Conservation (phyloP, 53 echinoderm and acorn worm species). For the Zoroaster sp. region DNA sequence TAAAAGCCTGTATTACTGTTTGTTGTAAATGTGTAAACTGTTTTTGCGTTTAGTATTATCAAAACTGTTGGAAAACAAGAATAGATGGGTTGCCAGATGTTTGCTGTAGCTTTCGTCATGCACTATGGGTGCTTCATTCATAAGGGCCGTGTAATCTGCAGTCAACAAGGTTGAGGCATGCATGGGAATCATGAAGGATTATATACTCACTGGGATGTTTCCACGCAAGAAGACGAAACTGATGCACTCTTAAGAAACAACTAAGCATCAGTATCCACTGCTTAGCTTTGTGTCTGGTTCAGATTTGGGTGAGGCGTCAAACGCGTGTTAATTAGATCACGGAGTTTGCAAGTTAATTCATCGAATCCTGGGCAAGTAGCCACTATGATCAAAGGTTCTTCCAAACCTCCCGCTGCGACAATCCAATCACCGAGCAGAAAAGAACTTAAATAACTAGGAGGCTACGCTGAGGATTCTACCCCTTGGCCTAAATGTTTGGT, state of each 20-base stretch:
- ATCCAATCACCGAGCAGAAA: neutral
- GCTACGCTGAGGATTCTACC: neutral
- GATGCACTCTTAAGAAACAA: neutral
- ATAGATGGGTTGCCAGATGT: neutral
- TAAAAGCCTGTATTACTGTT: too few species aligned
- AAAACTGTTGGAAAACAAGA: neutral
- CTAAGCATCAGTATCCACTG: neutral
- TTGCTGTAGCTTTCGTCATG: neutral
- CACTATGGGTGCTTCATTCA: neutral
- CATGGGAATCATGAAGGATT: neutral
- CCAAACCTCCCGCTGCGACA: neutral
- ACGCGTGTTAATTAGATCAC: slow-evolving; percentile 1
- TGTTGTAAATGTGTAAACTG: neutral
- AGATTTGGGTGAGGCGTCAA: neutral
- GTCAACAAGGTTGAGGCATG: neutral
- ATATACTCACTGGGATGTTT: neutral
- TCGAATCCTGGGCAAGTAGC: neutral
- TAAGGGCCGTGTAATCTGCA: neutral
- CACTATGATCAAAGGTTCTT: neutral
- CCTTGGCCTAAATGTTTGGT: neutral
- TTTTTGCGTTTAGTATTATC: neutral
- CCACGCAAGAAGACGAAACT: too few species aligned
- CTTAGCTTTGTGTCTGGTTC: neutral
- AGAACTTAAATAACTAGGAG: neutral
- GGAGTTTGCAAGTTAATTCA: neutral